Evolutionary conservation across 2,113 vertebrate genomes (phyloP).

Genomic region (Capra hircus): DNA sequence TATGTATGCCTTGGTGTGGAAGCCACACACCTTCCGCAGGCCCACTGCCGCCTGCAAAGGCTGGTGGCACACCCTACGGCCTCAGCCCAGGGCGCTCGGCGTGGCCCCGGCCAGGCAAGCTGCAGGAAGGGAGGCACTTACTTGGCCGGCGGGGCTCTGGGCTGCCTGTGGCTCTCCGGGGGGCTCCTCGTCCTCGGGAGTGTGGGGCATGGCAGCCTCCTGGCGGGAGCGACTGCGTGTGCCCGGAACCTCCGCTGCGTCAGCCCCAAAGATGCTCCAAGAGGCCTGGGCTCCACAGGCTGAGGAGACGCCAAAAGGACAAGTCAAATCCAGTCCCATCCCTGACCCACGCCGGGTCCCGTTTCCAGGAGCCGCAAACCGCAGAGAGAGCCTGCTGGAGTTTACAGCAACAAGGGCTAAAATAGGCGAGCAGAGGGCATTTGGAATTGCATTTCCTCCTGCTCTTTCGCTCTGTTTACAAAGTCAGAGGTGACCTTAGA

Average conservation of each 20-base stretch:
- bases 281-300: slow-evolving; percentile 76
- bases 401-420: slow-evolving; percentile 73
- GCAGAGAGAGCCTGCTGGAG: slow-evolving; percentile 35
- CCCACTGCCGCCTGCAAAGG: neutral
- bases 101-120: slow-evolving; percentile 48
- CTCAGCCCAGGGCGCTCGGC: neutral
- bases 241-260: slow-evolving; percentile 69
- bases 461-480: slow-evolving; percentile 48
- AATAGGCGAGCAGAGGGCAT: slow-evolving; percentile 49
- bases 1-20: neutral
- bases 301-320: slow-evolving; percentile 80
- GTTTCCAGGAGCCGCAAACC: slow-evolving; percentile 38
- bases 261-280: slow-evolving; percentile 67
- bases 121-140: slow-evolving; percentile 61
- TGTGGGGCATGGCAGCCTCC: slow-evolving; percentile 88
- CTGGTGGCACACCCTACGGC: neutral
- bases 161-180: slow-evolving; percentile 84
- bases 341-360: slow-evolving; percentile 54
- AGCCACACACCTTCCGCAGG: neutral
- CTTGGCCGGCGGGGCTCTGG: slow-evolving; percentile 64
- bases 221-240: slow-evolving; percentile 65
- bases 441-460: slow-evolving; percentile 49
- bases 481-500: slow-evolving; percentile 55
- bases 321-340: slow-evolving; percentile 76
- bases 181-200: slow-evolving; percentile 93